Evolutionary conservation across 2,113 vertebrate species (phyloP).

Genomic region (Fulmarus glacialis): DNA sequence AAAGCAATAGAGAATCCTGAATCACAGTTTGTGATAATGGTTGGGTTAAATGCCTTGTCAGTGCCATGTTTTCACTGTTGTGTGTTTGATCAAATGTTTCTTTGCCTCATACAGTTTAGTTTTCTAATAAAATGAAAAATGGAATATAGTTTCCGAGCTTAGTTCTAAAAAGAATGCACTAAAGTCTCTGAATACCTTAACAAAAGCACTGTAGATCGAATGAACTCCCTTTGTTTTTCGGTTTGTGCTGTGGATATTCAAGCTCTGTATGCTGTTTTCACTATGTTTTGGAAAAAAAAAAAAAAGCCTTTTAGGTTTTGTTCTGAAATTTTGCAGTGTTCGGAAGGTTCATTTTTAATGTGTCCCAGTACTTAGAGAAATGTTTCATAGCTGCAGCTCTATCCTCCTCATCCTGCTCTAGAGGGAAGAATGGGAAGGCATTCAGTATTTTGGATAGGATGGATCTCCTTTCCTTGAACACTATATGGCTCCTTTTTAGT

Average conservation of each 20-base stretch:
- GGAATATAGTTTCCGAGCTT: slow-evolving; percentile 36
- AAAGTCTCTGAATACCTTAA: slow-evolving; percentile 34
- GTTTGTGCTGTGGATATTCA: slow-evolving; percentile 42
- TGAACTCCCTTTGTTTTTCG: background rate
- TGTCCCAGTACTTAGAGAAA: background rate
- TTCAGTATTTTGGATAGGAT: background rate
- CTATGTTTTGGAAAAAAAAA: background rate
- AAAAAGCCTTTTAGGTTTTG: background rate
- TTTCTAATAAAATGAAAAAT: slow-evolving; percentile 64
- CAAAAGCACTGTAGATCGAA: slow-evolving; percentile 27
- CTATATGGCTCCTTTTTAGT: background rate
- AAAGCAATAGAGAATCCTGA: background rate
- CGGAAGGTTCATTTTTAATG: background rate
- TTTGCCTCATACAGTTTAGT: slow-evolving; percentile 58
- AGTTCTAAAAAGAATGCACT: slow-evolving; percentile 59
- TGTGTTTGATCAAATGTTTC: slow-evolving; percentile 49
- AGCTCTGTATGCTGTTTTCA: slow-evolving; percentile 1
- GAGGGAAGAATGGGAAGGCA: background rate
- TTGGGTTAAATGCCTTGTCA: slow-evolving; percentile 23
- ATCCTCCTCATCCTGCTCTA: background rate
- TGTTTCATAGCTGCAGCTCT: background rate
- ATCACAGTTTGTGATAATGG: background rate
- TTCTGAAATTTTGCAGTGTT: slow-evolving; percentile 15
- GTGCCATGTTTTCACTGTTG: slow-evolving; percentile 52
- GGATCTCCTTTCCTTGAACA: background rate